Evolutionary conservation across 1,140 invertebrate species (phyloP).

Genomic region (Microplitis demolitor): DNA sequence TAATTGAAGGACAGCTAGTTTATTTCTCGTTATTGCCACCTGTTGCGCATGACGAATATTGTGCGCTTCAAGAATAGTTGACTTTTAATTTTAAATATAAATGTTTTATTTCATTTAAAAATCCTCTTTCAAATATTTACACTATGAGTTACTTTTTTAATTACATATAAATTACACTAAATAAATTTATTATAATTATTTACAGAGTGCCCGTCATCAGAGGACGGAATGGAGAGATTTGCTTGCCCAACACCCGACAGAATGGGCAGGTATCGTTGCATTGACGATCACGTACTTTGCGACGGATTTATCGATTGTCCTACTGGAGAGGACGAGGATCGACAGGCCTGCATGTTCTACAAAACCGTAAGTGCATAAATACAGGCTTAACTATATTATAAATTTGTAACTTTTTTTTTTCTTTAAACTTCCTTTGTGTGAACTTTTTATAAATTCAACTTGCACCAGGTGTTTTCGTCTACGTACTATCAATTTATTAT

Average conservation of each 20-base stretch:
- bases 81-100: background rate
- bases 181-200: conserved; percentile 37
- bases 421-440: no score
- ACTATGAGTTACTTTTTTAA: no score
- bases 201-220: conserved; percentile 89
- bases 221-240: conserved; percentile 92
- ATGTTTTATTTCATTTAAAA: no score
- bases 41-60: conserved; percentile 21
- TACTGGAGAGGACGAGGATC: conserved; percentile 88
- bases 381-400: no score
- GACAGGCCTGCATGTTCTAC: conserved; percentile 95
- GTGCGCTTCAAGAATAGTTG: background rate
- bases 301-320: conserved; percentile 95
- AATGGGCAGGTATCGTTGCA: conserved; percentile 90
- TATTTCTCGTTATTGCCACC: conserved; percentile 5
- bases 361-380: conserved; percentile 80
- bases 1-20: conserved; percentile 1
- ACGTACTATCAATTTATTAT: no score
- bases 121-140: no score
- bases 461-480: no score
- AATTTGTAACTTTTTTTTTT: no score
- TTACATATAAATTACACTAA: background rate
- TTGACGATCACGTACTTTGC: conserved; percentile 94
- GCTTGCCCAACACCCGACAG: conserved; percentile 90
- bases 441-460: no score